Evolutionary conservation across 2,113 vertebrate species (phyloP).

Genomic region (Hyaena hyaena): DNA sequence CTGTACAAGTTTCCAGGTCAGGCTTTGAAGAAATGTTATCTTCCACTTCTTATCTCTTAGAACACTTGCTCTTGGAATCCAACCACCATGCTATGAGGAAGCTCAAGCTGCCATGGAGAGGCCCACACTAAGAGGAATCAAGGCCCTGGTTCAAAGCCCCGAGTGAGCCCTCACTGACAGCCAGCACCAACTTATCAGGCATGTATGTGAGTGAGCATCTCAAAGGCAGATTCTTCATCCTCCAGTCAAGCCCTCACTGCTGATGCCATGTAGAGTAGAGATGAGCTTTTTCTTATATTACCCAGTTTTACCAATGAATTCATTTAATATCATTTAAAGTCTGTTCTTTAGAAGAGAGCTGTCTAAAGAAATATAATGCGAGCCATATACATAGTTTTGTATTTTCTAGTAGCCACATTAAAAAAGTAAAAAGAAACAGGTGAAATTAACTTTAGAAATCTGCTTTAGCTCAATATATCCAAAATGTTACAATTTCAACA

Average conservation of each 20-base stretch:
- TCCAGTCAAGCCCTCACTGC: not conserved
- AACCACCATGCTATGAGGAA: not conserved
- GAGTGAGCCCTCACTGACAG: not conserved
- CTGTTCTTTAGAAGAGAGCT: not conserved
- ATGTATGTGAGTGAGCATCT: not conserved
- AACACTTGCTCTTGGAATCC: not conserved
- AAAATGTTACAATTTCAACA: slow-evolving; percentile 14
- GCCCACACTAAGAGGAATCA: not conserved
- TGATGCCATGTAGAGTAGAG: not conserved
- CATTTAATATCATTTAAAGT: not conserved
- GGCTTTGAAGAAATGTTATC: not conserved
- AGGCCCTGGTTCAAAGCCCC: not conserved
- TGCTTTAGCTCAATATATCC: not conserved
- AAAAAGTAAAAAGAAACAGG: not conserved
- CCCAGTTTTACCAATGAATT: not conserved
- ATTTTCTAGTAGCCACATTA: not conserved
- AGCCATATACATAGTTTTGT: not conserved
- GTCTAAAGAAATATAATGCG: not conserved
- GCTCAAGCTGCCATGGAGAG: not conserved
- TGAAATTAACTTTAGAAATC: slow-evolving; percentile 28
- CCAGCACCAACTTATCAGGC: not conserved
- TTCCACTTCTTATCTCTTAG: not conserved
- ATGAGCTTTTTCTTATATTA: not conserved
- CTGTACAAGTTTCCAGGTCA: not conserved
- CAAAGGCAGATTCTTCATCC: not conserved